Conservation (phyloP, 2,113 vertebrate genomes). For the Gila orcuttii region DNA sequence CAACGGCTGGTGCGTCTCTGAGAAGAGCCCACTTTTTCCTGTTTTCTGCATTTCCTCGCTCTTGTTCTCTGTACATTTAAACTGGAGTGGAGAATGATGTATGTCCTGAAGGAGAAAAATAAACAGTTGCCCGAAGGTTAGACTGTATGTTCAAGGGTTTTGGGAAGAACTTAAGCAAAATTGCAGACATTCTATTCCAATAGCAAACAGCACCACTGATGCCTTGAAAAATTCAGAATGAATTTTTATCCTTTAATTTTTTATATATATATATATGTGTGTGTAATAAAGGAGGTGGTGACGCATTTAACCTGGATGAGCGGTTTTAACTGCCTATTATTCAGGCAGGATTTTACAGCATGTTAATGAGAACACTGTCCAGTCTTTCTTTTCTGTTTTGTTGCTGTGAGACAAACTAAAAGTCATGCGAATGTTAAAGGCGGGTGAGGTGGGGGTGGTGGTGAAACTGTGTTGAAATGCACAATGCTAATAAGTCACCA, state of each 20-base stretch:
- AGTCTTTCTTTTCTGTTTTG: constrained; percentile 61
- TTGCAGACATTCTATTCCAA: background rate
- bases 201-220: background rate
- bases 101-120: background rate
- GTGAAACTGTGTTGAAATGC: constrained; percentile 55
- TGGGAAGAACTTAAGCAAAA: background rate
- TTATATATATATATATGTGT: background rate
- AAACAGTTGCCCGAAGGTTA: background rate
- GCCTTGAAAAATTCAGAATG: background rate
- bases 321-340: constrained; percentile 50
- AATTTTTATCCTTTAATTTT: background rate
- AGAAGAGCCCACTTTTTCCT: background rate
- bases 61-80: background rate
- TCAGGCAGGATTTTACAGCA: constrained; percentile 65
- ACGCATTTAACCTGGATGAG: constrained; percentile 46
- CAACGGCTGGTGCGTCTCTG: constrained; percentile 27
- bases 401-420: constrained; percentile 74
- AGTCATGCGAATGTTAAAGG: constrained; percentile 64
- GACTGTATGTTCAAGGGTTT: background rate
- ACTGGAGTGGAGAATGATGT: background rate
- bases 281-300: constrained; percentile 1
- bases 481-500: constrained; percentile 59
- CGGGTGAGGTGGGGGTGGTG: background rate
- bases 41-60: background rate
- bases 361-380: constrained; percentile 69